Evolutionary conservation across 1,140 invertebrate species (phyloP), one percentile per base, ranked within the genome.

Genomic region (Drosophila arizonae): DNA sequence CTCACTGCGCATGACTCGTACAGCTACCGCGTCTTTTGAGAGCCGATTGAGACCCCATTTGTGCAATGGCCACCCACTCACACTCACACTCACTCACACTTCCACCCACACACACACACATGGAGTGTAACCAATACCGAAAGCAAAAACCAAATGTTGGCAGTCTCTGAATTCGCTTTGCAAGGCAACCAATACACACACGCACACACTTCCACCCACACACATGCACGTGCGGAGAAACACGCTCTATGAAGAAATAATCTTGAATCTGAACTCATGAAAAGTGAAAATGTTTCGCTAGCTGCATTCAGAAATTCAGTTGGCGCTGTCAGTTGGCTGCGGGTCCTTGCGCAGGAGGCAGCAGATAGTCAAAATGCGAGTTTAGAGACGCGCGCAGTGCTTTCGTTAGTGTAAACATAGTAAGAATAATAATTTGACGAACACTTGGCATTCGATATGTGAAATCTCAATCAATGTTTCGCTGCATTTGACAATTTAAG

Each of bases 271-370:
- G 52, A 86, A 82, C 76, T 67, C 82, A 79, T 82, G 82, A 82
- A 79, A 86, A 86, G 82, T 86, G 82, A 86, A 86, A 86, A 88
- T 86, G 84, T 73, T 65, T 51, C 51, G 76, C 72, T 81, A 79
- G 80, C 80, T 82, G 80, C 80, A 82, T 76, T 82, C 76, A 65
- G 60, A 79, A 63, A 76, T 81, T 87, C 76, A 86, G 81, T 86
- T 87, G 75, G 71, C 72, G 52, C 57, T 74, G 52, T 74, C 56
- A 69, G 51, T 74, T 74, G 52, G 67, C 81, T 87, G 84, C 79
- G 82, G 86, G 81, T 87, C 81, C 81, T 85, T 87, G 81, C 81
- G 69, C 71, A 73, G 71, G 67, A 71, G 82, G 80, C 70, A 69
- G 52, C 57, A 41, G 51, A 48, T 36, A 17, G 43, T 6, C 36